Conservation (phyloP, 2,113 vertebrate genomes). For the Embiotoca jacksoni region DNA sequence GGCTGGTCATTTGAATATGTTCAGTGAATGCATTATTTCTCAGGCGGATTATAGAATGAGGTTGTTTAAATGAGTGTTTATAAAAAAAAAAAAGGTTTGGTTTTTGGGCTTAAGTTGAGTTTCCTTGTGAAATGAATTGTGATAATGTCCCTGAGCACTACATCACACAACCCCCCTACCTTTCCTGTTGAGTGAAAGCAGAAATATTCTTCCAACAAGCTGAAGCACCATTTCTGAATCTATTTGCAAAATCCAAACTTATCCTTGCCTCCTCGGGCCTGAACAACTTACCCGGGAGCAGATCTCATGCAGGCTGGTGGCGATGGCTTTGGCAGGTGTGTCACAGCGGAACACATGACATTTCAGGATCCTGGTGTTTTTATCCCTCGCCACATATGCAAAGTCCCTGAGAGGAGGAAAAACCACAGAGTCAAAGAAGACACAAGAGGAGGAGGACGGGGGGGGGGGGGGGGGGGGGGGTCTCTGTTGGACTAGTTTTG, state of each 20-base stretch:
- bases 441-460: neutral
- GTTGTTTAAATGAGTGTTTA: too few species aligned
- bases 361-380: conserved; percentile 98
- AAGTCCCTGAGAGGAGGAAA: conserved; percentile 88
- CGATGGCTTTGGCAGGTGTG: conserved; percentile 98
- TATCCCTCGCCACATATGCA: conserved; percentile 97
- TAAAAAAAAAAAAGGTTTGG: too few species aligned
- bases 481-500: conserved; percentile 3
- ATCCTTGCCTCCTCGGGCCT: neutral
- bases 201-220: neutral
- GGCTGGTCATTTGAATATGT: too few species aligned
- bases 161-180: neutral
- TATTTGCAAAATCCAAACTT: conserved; percentile 30
- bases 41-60: neutral
- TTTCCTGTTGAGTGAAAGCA: neutral
- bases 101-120: neutral
- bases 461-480: too few species aligned
- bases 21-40: neutral
- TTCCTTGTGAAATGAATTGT: neutral
- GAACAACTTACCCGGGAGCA: conserved; percentile 93
- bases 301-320: conserved; percentile 98
- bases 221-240: neutral
- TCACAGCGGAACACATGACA: conserved; percentile 99
- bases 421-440: conserved; percentile 17
- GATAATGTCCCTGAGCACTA: neutral